A percentile compares a stretch with the other conserved stretches of the same genome.
phyloP scores from a whole-genome alignment of 1,140 invertebrate species.

The Microplitis demolitor region DNA sequence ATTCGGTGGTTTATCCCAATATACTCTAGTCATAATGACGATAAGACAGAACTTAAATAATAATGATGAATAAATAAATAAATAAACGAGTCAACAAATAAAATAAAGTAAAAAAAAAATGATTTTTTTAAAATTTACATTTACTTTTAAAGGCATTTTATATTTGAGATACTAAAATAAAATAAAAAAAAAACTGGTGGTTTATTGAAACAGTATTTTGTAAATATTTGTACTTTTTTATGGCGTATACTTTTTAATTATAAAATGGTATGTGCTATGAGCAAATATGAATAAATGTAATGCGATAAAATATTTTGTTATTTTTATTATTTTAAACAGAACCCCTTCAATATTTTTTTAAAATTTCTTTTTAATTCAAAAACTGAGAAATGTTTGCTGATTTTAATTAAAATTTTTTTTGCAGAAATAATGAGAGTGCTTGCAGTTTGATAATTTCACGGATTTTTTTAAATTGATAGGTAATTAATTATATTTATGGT shows the following conservation, averaged over 20 bases:
- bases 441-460: too few species aligned
- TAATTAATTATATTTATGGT: too few species aligned
- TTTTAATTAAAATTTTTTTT: too few species aligned
- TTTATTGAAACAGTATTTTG: conserved; percentile 48
- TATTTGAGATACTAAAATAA: neutral
- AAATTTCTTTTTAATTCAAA: too few species aligned
- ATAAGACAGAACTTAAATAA: too few species aligned
- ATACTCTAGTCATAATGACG: conserved; percentile 25
- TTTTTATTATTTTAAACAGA: neutral
- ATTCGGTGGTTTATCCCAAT: conserved; percentile 16
- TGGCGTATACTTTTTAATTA: conserved; percentile 43
- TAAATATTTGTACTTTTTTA: conserved; percentile 55
- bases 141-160: neutral
- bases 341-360: neutral
- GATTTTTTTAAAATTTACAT: neutral
- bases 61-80: too few species aligned
- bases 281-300: conserved; percentile 26
- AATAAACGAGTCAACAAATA: too few species aligned
- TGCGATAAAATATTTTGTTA: neutral
- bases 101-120: conserved; percentile 4
- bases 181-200: neutral
- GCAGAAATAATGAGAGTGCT: too few species aligned
- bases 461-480: too few species aligned
- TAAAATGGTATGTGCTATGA: conserved; percentile 44
- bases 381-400: neutral